Base-by-base conservation (phyloP, 2,888 invertebrate genomes). In the Leucozona laternaria region DNA sequence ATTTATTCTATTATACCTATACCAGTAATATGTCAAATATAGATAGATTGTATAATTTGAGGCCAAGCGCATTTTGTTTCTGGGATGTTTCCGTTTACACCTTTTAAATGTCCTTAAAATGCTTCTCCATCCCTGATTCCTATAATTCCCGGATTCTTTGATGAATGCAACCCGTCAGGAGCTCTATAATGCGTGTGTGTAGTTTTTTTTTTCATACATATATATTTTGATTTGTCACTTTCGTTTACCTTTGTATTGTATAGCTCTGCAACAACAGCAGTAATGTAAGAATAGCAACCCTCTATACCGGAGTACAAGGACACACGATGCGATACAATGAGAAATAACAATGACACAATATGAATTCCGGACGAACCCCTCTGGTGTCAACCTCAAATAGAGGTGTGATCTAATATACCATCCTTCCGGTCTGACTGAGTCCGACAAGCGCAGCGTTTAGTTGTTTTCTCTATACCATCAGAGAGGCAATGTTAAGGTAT, bases 381-480 rank as follows among this genome's bases (percentile, higher is more conserved):
- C 73, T 80, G 75, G 84, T 88, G 86, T 81, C 90, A 90, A 89
- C 89, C 90, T 90, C 89, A 90, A 90, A 89, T 89, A 90, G 89
- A 90, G 91, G 90, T 90, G 91, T 90, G 90, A 90, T 90, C 89
- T 89, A 89, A 89, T 90, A 88, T 88, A 88, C 89, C 89, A 90
- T 89, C 89, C 90, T 89, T 89, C 89, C 89, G 88, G 89, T 89
- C 72, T 88, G 48, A 13, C 72, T 88, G 48, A 13, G 58, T 75
- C 86, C 82, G 53, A 55, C 22, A 48, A 68, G 11, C 37, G 60
- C 48, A 68, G 11, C 37, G 60, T 53, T 58, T 53, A 71, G 53
- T 75, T 57, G n/a, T 43, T 20, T 75, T 20, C 7, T 48, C 58
- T 66, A 17, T 58, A 34, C 60, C 71, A 25, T 64, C n/a, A 17